A percentile compares a stretch with the other conserved stretches of the same genome.
Evolutionary conservation across 2,113 vertebrate genomes (phyloP).

Genomic region (Piaya cayana): DNA sequence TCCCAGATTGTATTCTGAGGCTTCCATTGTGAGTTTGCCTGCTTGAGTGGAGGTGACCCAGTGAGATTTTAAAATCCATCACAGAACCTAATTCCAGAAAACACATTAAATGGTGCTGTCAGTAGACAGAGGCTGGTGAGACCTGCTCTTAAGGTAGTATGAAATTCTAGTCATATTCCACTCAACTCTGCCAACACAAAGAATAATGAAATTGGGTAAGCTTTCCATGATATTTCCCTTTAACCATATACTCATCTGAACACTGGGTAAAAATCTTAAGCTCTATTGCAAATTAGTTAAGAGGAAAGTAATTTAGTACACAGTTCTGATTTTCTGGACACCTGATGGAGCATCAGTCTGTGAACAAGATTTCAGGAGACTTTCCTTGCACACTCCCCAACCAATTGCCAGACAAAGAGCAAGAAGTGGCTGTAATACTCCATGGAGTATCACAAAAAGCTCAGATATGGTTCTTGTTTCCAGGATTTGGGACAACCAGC

Average conservation of each 20-base stretch:
- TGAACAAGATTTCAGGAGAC: not conserved
- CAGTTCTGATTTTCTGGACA: not conserved
- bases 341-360: not conserved
- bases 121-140: not conserved
- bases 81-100: not conserved
- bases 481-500: not conserved
- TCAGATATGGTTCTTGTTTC: not conserved
- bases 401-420: not conserved
- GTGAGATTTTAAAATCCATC: not conserved
- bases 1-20: not conserved
- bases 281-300: not conserved
- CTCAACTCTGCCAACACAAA: not conserved
- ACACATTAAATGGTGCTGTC: not conserved
- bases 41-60: accelerated
- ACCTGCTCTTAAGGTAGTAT: not conserved
- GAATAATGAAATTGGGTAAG: not conserved
- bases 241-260: not conserved
- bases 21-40: not conserved
- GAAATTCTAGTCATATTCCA: not conserved
- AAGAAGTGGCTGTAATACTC: not conserved
- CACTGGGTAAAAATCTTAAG: not conserved
- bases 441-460: not conserved
- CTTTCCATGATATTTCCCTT: not conserved
- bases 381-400: not conserved
- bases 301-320: not conserved